phyloP scores from a whole-genome alignment of 2,888 invertebrate species.

The Parelbella ahira region DNA sequence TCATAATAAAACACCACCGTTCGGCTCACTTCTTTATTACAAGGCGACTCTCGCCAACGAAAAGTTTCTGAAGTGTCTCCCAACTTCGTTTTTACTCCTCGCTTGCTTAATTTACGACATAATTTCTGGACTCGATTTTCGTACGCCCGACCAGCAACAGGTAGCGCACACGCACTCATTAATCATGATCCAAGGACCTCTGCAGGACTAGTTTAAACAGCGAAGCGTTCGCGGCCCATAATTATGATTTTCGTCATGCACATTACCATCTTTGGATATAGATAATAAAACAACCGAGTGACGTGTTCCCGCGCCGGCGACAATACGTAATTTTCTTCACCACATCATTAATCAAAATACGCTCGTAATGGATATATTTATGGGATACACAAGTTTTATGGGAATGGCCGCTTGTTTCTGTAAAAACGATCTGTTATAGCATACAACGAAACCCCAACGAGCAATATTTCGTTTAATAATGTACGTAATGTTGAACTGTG shows the following conservation, averaged over 20 bases:
- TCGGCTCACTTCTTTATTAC: conserved; percentile 46
- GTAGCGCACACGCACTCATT: conserved; percentile 21
- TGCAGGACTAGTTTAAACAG: background rate
- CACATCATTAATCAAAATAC: conserved; percentile 2
- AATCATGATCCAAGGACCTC: background rate
- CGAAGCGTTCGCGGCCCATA: background rate
- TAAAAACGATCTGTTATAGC: no score
- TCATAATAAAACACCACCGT: conserved; percentile 66
- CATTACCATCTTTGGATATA: background rate
- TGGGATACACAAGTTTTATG: no score
- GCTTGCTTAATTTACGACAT: conserved; percentile 30
- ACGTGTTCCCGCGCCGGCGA: background rate
- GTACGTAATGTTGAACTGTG: no score
- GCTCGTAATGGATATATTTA: background rate
- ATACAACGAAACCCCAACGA: no score
- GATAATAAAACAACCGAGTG: background rate
- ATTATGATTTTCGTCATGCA: background rate
- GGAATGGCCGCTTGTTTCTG: no score
- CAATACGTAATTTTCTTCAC: conserved; percentile 6
- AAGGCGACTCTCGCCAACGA: conserved; percentile 43
- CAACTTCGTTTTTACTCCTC: conserved; percentile 39
- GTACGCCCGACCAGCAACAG: conserved; percentile 18
- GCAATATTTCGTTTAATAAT: no score
- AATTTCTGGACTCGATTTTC: conserved; percentile 21
- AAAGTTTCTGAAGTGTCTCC: conserved; percentile 66